Evolutionary conservation across 1,140 invertebrate genomes (phyloP).

Genomic region (Xylocopa sonorina): DNA sequence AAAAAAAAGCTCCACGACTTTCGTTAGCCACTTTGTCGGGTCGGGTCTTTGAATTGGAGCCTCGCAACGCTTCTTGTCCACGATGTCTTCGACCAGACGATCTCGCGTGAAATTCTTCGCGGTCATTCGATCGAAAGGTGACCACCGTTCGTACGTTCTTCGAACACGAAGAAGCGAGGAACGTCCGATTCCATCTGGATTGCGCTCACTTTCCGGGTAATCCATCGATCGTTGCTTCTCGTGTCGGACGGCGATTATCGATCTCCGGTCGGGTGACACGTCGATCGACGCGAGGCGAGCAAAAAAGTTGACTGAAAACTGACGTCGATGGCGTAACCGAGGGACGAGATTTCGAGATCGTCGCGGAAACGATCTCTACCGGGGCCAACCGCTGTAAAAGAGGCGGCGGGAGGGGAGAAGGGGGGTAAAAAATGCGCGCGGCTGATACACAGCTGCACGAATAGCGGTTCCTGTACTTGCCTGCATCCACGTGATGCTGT

Average conservation of each 20-base stretch:
- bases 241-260: not conserved
- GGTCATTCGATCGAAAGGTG: not conserved
- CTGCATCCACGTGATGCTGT: conserved; percentile 60
- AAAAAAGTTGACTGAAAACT: not conserved
- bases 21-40: not conserved
- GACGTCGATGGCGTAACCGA: not conserved
- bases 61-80: not conserved
- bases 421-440: conserved; percentile 24
- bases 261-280: not conserved
- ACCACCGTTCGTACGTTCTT: not conserved
- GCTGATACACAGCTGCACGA: conserved; percentile 43
- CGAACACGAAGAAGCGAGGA: not conserved
- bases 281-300: not conserved
- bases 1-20: not conserved
- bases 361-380: conserved; percentile 23
- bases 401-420: not conserved
- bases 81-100: not conserved
- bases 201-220: not conserved
- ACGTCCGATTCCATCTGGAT: not conserved
- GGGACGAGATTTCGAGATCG: conserved; percentile 32
- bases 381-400: too few relatives aligned
- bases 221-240: conserved; percentile 3
- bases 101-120: conserved; percentile 12
- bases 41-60: not conserved
- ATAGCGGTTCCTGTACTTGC: conserved; percentile 63